Percentiles rank a stretch among this genome's conserved stretches.
phyloP scores from a whole-genome alignment of 2,888 invertebrate species.

The Lasioglossum oenotherae region DNA sequence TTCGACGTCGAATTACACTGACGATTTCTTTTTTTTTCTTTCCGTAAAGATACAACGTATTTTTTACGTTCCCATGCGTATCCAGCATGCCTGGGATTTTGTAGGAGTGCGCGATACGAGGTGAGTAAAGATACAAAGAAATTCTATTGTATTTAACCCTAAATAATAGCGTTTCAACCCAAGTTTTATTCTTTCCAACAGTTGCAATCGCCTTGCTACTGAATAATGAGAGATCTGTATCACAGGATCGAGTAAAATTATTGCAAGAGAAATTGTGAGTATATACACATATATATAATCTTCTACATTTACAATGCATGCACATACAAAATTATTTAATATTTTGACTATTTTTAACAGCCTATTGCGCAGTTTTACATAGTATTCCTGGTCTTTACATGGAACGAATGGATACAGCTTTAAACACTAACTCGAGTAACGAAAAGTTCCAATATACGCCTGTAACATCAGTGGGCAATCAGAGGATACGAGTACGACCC shows the following conservation, averaged over 20 bases:
- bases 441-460: neutral
- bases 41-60: neutral
- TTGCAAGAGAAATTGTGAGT: neutral
- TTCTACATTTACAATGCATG: neutral
- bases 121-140: neutral
- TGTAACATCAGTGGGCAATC: neutral
- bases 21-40: neutral
- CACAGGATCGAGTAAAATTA: conserved; percentile 4
- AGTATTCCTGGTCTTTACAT: neutral
- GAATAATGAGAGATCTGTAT: neutral
- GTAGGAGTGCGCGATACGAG: neutral
- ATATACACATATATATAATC: neutral
- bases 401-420: conserved; percentile 3
- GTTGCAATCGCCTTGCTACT: neutral
- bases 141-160: neutral
- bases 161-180: neutral
- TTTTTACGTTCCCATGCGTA: neutral
- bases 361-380: neutral
- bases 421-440: neutral
- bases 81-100: neutral
- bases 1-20: neutral
- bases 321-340: neutral
- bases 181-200: neutral
- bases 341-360: neutral
- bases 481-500: conserved; percentile 26